These are phyloP conservation scores for Ceratothoa steindachneri DNA, from an alignment of 2,888 invertebrate genomes.

Conservation along the genomic window DNA sequence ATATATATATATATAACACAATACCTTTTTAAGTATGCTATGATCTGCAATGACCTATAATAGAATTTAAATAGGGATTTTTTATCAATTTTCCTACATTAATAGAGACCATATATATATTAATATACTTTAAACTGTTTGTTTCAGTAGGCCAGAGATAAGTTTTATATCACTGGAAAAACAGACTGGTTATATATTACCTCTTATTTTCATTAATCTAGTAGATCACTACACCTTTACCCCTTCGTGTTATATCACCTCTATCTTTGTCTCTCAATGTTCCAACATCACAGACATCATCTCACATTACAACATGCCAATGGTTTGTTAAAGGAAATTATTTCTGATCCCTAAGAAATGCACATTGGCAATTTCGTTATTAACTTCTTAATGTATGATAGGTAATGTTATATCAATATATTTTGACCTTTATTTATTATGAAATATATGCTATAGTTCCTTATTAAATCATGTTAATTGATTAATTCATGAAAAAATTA, in stretches of 20 bases:
- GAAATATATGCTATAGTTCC: too few relatives aligned
- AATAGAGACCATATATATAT: not conserved
- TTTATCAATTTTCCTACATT: not conserved
- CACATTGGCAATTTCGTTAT: not conserved
- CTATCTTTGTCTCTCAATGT: too few relatives aligned
- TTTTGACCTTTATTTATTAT: not conserved
- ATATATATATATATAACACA: not conserved
- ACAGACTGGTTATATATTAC: too few relatives aligned
- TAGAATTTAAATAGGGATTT: not conserved
- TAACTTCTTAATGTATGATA: not conserved
- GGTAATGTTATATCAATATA: not conserved
- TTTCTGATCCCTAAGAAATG: not conserved
- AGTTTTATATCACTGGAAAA: too few relatives aligned
- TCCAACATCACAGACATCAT: too few relatives aligned
- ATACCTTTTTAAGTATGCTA: not conserved
- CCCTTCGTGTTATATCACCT: too few relatives aligned
- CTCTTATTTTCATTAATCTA: too few relatives aligned
- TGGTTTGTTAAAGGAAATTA: not conserved
- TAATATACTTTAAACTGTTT: not conserved
- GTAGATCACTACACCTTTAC: too few relatives aligned
- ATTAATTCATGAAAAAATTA: not conserved
- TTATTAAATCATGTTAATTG: too few relatives aligned
- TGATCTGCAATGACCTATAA: not conserved
- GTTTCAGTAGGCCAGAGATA: too few relatives aligned
- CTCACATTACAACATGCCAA: too few relatives aligned